Base-by-base conservation (phyloP, 1,140 invertebrate genomes). In the Trypoxylus dichotomus region DNA sequence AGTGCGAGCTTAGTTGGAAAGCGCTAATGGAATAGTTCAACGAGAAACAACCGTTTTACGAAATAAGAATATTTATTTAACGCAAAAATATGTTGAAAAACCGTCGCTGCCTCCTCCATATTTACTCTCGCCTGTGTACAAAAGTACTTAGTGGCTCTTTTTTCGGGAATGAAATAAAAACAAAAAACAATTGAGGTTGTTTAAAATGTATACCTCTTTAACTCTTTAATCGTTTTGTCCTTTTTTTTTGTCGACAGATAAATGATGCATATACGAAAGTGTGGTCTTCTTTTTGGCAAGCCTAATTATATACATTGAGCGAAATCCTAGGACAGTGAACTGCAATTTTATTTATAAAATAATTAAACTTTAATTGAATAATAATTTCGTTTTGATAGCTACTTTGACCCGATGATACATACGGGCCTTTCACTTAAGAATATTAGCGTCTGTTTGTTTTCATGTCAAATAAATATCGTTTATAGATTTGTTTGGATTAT, bases 321-420 rank as follows among this genome's bases (percentile, higher is more conserved):
- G 24, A 68, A 68, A 68, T 68, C 27, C 19, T 27, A 29, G 27
- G 60, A 13, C 60, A 24, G 27, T 68, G 60, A 68, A 68, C 60
- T 25, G 60, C 27, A 25, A 68, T 68, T 68, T 68, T 68, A 29
- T 68, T 68, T 68, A 68, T 27, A 68, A 68, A 68, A 68, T 68
- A 68, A 68, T 68, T 68, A 29, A 29, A 68, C 5, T 29, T 68
- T 68, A 68, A 68, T 68, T 68, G 60, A 68, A 68, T 68, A 68
- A 68, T 68, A 68, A 68, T 68, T 68, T 68, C 19, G 21, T 68
- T 68, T 24, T 8, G 13, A 15, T 68, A 24, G 24, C 5, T 68
- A 68, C 15, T 68, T 68, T 15, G 60, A 37, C 21, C 15, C 1
- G 60, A 54, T 19, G 60, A 68, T 68, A 29, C 7, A 27, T 21